Base-by-base conservation (phyloP, 64 coral and sea anemone species). In the Montipora sp. region DNA sequence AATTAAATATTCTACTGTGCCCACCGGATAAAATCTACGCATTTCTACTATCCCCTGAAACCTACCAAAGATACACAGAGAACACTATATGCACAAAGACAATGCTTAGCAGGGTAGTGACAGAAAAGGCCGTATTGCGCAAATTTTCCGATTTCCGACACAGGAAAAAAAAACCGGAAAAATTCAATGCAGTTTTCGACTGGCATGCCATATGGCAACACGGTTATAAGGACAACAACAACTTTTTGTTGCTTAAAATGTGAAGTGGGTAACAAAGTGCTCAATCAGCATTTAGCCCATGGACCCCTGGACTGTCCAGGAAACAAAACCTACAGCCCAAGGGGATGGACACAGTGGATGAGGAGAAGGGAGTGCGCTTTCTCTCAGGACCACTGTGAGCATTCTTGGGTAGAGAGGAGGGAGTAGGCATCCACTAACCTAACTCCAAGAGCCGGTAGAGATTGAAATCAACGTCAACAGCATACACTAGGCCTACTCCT, bases 271-370 rank as follows among this genome's bases (percentile, higher is more conserved):
- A 23, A 24, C 73, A 75, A 75, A 36, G 73, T 43, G 73, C 73
- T 75, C 73, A 44, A 1, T 75, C 9, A 75, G 45, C 45, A 75
- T 75, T 75, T 75, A 22, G 45, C 73, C 73, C 73, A 36, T 75
- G 1, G 14, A 75, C 73, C 73, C 73, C 73, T 75, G 2, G 44
- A 75, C 1, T 4, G 11, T 66, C 61, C 11, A 66, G 61, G 15
- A 66, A 66, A 14, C 61, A 66, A 66, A 66, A 66, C 61, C 61
- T 66, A 66, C 61, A 66, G 61, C 61, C 73, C 73, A 43, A 75
- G 73, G 73, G 23, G 23, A 75, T 75, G 73, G 10, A 75, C 5
- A 75, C 1, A 75, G 44, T 43, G 12, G 73, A 43, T 75, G 73
- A 43, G 45, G 73, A 75, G 73, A 46, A 75, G 73, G 23, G 23